Percentiles rank a stretch among this genome's conserved stretches.
phyloP scores from a whole-genome alignment of 1,140 invertebrate genomes.

The Zaprionus ornatus region DNA sequence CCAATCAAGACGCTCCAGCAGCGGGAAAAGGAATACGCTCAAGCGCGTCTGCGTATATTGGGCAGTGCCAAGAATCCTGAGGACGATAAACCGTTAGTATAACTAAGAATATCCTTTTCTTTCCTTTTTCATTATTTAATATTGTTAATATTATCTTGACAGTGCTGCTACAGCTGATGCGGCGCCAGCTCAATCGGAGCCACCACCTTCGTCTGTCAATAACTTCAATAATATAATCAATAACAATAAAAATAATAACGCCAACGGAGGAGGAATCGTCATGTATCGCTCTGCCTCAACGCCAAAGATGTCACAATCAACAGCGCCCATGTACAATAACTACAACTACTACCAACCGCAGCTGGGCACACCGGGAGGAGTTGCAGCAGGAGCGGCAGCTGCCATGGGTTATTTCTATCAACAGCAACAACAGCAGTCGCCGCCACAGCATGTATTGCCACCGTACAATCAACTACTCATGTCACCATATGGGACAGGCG shows the following conservation, averaged over 20 bases:
- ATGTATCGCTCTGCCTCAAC: slow-evolving; percentile 71
- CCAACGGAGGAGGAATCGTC: not conserved
- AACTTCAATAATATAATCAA: slow-evolving; percentile 47
- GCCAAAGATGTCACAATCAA: slow-evolving; percentile 68
- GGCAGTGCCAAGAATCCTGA: slow-evolving; percentile 92
- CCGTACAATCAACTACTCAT: slow-evolving; percentile 62
- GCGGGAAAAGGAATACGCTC: slow-evolving; percentile 94
- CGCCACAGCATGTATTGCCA: slow-evolving; percentile 17
- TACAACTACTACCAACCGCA: slow-evolving; percentile 62
- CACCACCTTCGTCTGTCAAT: slow-evolving; percentile 35
- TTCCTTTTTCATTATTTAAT: not conserved
- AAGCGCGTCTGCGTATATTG: slow-evolving; percentile 92
- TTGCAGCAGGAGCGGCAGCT: slow-evolving; percentile 25
- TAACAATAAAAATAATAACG: slow-evolving; percentile 52
- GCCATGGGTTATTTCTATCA: slow-evolving; percentile 63
- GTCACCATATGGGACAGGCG: slow-evolving; percentile 49
- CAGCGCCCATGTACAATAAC: slow-evolving; percentile 58
- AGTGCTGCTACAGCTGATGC: slow-evolving; percentile 40
- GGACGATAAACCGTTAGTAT: slow-evolving; percentile 88
- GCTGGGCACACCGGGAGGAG: slow-evolving; percentile 20
- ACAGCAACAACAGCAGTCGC: slow-evolving; percentile 33
- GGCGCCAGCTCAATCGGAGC: slow-evolving; percentile 20
- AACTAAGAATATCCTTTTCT: not conserved
- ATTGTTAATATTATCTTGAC: not conserved
- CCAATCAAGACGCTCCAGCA: slow-evolving; percentile 94